A percentile compares a stretch with the other conserved stretches of the same genome.
Conservation (phyloP, 2,888 invertebrate species). For the Acleris holmiana region DNA sequence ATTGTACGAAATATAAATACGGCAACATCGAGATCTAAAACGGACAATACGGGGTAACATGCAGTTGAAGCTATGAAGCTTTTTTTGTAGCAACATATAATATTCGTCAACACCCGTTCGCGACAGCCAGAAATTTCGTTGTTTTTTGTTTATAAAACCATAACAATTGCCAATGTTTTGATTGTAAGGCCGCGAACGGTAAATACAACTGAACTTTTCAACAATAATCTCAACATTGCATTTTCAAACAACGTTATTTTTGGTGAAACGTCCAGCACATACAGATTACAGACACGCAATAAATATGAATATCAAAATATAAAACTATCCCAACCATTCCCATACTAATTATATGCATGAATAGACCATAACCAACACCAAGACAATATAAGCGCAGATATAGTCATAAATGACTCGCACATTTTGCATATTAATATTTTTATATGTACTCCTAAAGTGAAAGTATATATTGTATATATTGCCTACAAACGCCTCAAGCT, state of each 20-base stretch:
- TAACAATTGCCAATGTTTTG: constrained; percentile 27
- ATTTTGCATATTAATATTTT: constrained; percentile 52
- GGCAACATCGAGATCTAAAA: constrained; percentile 56
- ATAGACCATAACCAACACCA: constrained; percentile 40
- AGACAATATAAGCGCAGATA: constrained; percentile 60
- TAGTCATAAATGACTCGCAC: constrained; percentile 53
- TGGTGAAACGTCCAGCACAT: constrained; percentile 39
- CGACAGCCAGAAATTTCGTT: constrained; percentile 43
- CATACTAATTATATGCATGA: constrained; percentile 41
- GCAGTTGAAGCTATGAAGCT: constrained; percentile 69
- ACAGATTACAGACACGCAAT: constrained; percentile 31
- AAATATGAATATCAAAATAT: constrained; percentile 41
- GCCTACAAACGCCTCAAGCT: constrained; percentile 81
- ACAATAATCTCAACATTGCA: constrained; percentile 16
- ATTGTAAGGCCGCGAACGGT: constrained; percentile 49
- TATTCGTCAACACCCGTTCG: constrained; percentile 50
- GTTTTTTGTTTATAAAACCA: constrained; percentile 20
- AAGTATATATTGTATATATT: constrained; percentile 48
- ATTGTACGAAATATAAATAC: constrained; percentile 52
- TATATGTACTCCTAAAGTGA: constrained; percentile 56
- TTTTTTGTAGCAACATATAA: constrained; percentile 63
- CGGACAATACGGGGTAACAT: constrained; percentile 34
- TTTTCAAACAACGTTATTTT: constrained; percentile 13
- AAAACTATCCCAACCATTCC: constrained; percentile 41
- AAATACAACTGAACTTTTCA: constrained; percentile 41